Conservation (phyloP, 1,140 invertebrate genomes). For the Drosophila hydei region DNA sequence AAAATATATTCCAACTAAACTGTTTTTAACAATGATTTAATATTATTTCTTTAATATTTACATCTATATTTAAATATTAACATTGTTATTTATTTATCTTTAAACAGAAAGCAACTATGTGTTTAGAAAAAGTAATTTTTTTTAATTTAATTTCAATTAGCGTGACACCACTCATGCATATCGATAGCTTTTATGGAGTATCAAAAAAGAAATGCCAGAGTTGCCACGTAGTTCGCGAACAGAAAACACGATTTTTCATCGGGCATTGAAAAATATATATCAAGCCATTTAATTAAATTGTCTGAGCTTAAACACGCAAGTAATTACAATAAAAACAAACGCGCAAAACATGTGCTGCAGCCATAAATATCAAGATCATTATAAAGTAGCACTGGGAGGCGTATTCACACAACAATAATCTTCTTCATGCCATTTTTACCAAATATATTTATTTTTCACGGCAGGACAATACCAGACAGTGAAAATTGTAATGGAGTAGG, state of each 20-base stretch:
- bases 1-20: background rate
- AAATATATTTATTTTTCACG: background rate
- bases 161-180: background rate
- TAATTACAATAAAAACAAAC: conserved; percentile 5
- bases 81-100: too few species aligned
- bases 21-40: too few species aligned
- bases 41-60: too few species aligned
- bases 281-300: conserved; percentile 25
- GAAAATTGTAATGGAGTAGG: conserved; percentile 25
- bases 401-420: conserved; percentile 3
- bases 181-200: conserved; percentile 15
- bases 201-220: conserved; percentile 10
- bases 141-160: background rate
- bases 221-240: conserved; percentile 17
- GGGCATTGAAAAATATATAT: conserved; percentile 21
- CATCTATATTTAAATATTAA: too few species aligned
- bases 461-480: conserved; percentile 13
- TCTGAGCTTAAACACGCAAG: conserved; percentile 25
- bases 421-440: conserved; percentile 6
- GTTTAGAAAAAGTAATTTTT: background rate
- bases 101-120: too few species aligned
- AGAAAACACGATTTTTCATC: conserved; percentile 37
- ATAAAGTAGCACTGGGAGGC: background rate
- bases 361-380: background rate
- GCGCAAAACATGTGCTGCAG: background rate